Evolutionary conservation across 1,140 invertebrate species (phyloP).

Genomic region (Lutraria rhynchaena): DNA sequence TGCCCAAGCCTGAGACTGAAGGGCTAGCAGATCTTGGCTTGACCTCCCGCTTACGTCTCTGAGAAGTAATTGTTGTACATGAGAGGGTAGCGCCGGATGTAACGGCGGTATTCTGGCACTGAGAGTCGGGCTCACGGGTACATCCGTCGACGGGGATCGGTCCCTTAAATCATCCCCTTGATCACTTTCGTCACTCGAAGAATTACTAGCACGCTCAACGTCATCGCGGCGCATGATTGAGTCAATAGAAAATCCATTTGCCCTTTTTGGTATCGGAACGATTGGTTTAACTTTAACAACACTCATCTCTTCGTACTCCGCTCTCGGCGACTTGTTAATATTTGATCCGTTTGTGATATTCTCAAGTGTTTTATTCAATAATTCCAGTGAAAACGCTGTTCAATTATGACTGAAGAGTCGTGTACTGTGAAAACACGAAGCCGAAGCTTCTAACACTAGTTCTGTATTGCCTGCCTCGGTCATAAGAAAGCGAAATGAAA

Average conservation of each 20-base stretch:
- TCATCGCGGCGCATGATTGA: constrained; percentile 90
- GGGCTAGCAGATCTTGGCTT: constrained; percentile 39
- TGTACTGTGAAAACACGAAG: too few species aligned
- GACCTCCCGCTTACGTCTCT: constrained; percentile 21
- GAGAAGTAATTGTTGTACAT: constrained; percentile 62
- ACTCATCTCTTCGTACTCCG: constrained; percentile 21
- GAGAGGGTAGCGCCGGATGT: constrained; percentile 66
- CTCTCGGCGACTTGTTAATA: constrained; percentile 1
- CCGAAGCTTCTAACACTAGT: too few species aligned
- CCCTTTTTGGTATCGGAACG: constrained; percentile 92
- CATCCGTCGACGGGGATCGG: constrained; percentile 4
- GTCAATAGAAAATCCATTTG: constrained; percentile 96
- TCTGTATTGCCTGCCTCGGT: too few species aligned
- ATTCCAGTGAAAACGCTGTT: too few species aligned
- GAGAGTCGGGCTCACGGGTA: constrained; percentile 31
- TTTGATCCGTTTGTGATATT: neutral
- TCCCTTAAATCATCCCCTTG: constrained; percentile 9
- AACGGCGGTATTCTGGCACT: constrained; percentile 62
- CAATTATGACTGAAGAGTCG: too few species aligned
- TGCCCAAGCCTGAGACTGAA: constrained; percentile 55
- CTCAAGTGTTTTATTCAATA: too few species aligned
- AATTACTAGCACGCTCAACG: neutral
- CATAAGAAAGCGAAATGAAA: too few species aligned
- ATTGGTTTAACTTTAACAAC: constrained; percentile 89
- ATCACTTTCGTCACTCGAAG: constrained; percentile 39